Base-by-base conservation (phyloP, 2,888 invertebrate species). In the Philaethria dido region DNA sequence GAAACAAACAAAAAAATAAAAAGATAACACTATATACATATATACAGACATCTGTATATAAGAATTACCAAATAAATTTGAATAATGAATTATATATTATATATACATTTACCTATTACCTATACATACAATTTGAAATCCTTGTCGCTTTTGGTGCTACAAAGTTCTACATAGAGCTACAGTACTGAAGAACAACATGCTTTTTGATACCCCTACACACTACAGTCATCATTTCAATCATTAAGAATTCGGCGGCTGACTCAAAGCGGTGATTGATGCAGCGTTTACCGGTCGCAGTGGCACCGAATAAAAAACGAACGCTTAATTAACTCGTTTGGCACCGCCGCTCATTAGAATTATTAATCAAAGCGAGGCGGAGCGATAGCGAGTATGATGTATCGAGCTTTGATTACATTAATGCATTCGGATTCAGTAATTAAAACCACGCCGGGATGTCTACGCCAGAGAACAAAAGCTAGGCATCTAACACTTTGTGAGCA, bases 321-420 rank as follows among this genome's bases (percentile, higher is more conserved):
- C 86, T 90, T 92, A 91, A 92, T 92, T 92, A 92, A 92, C 92
- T 92, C 92, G 91, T 92, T 92, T 92, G 92, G 91, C 90, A 90
- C 87, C 90, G 88, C 86, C 89, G 88, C 91, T 92, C 92, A 92
- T 91, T 92, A 91, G 87, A 89, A 89, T 85, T 91, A 92, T 92
- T 91, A 92, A 92, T 92, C 91, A 92, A 92, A 90, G 78, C 85
- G 82, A 88, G 88, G 87, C 87, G 87, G 87, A 79, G 87, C 86
- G 88, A 90, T 90, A 89, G 89, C 85, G 82, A 86, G 86, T 87
- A 87, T 91, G 92, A 92, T 92, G 91, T 88, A 91, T 91, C 85
- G 90, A 88, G 83, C 87, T 92, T 92, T 92, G 91, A 92, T 92
- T 92, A 90, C 88, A 91, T 91, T 92, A 92, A 89, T 89, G 86